Conservation (phyloP, 2,797 vertebrate species). For the Lagocephalus sceleratus region DNA sequence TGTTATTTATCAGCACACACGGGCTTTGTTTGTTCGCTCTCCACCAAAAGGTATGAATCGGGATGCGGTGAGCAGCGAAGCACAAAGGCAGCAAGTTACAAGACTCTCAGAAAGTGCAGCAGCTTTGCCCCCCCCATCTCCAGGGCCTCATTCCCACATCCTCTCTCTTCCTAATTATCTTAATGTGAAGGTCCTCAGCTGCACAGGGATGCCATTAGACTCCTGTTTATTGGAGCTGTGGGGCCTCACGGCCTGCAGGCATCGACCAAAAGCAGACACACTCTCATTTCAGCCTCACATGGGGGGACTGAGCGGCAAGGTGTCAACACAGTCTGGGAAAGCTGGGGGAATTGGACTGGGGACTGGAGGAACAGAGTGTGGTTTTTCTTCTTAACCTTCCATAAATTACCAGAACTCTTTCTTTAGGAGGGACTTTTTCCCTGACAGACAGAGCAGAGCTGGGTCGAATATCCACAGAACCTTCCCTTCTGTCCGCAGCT, state of each 20-base stretch:
- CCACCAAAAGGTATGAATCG: conserved; percentile 3
- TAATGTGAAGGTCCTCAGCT: conserved; percentile 51
- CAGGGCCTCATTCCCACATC: conserved; percentile 43
- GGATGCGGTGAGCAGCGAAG: conserved; percentile 22
- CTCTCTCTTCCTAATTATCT: conserved; percentile 56
- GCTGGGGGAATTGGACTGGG: conserved; percentile 1
- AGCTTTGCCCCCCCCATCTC: conserved; percentile 28
- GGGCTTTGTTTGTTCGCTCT: background rate
- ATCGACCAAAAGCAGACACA: conserved; percentile 32
- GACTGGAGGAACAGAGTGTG: background rate
- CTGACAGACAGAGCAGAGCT: too few relatives aligned
- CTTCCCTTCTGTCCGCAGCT: conserved; percentile 8
- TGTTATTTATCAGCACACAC: background rate
- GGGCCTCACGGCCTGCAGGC: conserved; percentile 27
- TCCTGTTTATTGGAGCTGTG: conserved; percentile 53
- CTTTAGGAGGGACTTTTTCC: background rate
- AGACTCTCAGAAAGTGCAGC: conserved; percentile 27
- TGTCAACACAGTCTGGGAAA: conserved; percentile 18
- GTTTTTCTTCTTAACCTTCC: conserved; percentile 10
- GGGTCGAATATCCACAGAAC: background rate
- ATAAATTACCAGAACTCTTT: conserved; percentile 7
- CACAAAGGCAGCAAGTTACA: conserved; percentile 22
- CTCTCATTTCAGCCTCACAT: conserved; percentile 22
- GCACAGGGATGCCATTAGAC: conserved; percentile 55
- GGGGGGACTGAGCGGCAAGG: conserved; percentile 19